Conservation (phyloP, 2,888 invertebrate species). For the Petrolisthes cinctipes region DNA sequence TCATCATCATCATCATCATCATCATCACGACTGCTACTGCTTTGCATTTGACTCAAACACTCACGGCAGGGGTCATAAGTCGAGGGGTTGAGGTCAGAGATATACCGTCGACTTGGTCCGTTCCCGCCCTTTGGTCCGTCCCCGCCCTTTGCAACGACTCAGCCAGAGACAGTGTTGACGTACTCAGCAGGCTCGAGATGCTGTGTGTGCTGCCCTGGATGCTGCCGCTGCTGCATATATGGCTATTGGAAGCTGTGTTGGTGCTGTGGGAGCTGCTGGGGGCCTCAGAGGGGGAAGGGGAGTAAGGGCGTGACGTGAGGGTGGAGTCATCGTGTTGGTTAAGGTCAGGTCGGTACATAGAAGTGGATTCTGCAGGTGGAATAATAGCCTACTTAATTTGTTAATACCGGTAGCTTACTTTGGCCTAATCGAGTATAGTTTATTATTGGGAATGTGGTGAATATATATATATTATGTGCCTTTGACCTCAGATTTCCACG, state of each 20-base stretch:
- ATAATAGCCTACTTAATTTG: not conserved
- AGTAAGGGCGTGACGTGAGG: not conserved
- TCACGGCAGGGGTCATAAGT: not conserved
- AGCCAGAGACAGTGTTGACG: not conserved
- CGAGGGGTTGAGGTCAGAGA: not conserved
- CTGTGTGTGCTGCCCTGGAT: not conserved
- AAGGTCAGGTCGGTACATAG: slow-evolving; percentile 30
- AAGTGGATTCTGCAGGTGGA: not conserved
- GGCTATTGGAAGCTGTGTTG: not conserved
- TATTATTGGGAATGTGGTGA: not conserved
- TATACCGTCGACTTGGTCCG: not conserved
- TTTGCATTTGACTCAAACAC: not conserved
- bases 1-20: slow-evolving; percentile 1
- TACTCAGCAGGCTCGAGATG: not conserved
- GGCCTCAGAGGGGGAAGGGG: not conserved
- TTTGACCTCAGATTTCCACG: too few relatives aligned
- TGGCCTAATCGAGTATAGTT: not conserved
- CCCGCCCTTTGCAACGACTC: not conserved
- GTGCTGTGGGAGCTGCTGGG: not conserved
- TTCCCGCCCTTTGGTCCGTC: not conserved
- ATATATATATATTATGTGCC: too few relatives aligned
- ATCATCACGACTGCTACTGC: not conserved
- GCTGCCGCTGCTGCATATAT: not conserved
- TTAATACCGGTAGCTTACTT: not conserved
- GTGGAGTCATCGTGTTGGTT: not conserved